Evolutionary conservation across 2,797 vertebrate genomes (phyloP).

Genomic region (Rhincodon typus): DNA sequence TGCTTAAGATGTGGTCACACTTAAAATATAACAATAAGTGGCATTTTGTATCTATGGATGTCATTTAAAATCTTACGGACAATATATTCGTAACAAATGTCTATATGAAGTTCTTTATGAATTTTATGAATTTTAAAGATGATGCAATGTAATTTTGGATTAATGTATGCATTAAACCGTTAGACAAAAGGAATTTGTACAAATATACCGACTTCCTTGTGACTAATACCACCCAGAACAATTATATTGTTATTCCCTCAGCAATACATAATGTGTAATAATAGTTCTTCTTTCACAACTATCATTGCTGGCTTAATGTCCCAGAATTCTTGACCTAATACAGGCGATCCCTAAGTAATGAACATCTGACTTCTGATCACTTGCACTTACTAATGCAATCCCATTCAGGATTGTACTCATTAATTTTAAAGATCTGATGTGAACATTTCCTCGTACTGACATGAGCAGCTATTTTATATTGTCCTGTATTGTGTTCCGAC

Average conservation of each 20-base stretch:
- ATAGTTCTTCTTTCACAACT: not conserved
- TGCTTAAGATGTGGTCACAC: not conserved
- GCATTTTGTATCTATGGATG: not conserved
- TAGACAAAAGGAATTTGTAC: not conserved
- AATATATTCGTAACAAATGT: not conserved
- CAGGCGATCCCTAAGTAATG: too few species aligned
- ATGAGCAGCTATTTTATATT: too few species aligned
- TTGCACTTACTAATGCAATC: too few species aligned
- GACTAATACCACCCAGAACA: not conserved
- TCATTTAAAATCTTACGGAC: not conserved
- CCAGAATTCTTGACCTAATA: not conserved
- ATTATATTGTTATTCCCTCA: not conserved
- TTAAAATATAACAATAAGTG: not conserved
- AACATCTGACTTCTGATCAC: too few species aligned
- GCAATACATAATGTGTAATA: not conserved
- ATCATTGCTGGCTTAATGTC: not conserved
- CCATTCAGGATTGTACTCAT: too few species aligned
- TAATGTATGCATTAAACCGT: not conserved
- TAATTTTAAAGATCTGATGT: too few species aligned
- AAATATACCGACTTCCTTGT: not conserved
- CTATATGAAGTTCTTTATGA: not conserved
- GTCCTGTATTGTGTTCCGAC: too few species aligned
- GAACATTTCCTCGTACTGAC: too few species aligned
- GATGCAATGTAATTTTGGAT: not conserved
- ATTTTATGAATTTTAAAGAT: not conserved